phyloP scores from a whole-genome alignment of 2,888 invertebrate species.

The Melanostoma mellinum region DNA sequence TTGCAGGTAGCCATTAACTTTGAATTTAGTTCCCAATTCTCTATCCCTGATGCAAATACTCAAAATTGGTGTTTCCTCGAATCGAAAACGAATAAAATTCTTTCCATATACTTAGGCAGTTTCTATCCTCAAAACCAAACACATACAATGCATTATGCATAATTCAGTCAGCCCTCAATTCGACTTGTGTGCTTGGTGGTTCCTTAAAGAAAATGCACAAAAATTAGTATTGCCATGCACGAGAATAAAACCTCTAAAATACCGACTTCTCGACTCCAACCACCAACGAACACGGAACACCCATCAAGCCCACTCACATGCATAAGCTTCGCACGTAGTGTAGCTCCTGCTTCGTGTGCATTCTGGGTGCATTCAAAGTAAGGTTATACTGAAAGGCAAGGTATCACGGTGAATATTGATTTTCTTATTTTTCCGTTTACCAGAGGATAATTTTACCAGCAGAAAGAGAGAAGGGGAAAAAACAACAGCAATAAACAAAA shows the following conservation, averaged over 20 bases:
- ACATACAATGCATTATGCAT: slow-evolving; percentile 52
- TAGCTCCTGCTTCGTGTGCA: slow-evolving; percentile 31
- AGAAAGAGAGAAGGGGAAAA: neutral
- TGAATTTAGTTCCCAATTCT: too few relatives aligned
- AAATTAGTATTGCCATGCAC: neutral
- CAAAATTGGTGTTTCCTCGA: too few relatives aligned
- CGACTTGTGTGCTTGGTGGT: slow-evolving; percentile 39
- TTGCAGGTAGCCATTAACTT: too few relatives aligned
- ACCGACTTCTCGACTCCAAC: too few relatives aligned
- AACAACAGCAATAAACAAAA: slow-evolving; percentile 2
- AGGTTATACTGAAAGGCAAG: slow-evolving; percentile 4
- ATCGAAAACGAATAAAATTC: too few relatives aligned
- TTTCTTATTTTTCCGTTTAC: slow-evolving; percentile 55
- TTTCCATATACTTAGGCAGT: slow-evolving; percentile 12
- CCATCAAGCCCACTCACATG: slow-evolving; percentile 32
- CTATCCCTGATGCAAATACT: too few relatives aligned
- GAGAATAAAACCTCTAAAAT: too few relatives aligned
- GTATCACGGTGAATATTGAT: slow-evolving; percentile 58
- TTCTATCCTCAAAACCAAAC: slow-evolving; percentile 28
- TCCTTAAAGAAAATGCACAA: slow-evolving; percentile 27
- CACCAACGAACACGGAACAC: slow-evolving; percentile 30
- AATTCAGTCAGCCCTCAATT: slow-evolving; percentile 51
- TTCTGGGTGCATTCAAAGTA: slow-evolving; percentile 60
- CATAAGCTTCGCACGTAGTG: slow-evolving; percentile 52
- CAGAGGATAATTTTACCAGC: slow-evolving; percentile 44